Evolutionary conservation across 2,113 vertebrate genomes (phyloP).

Genomic region (Potamarius usumacintae): DNA sequence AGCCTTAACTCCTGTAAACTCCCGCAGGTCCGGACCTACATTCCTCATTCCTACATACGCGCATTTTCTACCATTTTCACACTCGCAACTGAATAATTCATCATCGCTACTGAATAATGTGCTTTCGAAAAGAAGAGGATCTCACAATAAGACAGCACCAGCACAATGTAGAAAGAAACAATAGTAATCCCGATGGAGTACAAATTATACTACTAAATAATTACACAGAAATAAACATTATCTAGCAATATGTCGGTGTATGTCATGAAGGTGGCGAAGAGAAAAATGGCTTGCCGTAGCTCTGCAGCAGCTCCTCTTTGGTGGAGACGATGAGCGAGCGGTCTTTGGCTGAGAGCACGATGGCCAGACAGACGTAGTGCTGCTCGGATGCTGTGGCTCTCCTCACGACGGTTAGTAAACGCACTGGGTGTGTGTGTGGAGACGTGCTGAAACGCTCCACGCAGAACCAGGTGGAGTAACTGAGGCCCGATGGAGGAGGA

Average conservation of each 20-base stretch:
- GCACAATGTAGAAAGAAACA: neutral
- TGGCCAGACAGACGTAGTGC: constrained; percentile 90
- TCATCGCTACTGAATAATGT: neutral
- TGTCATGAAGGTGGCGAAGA: neutral
- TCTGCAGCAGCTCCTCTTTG: constrained; percentile 94
- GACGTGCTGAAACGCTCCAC: constrained; percentile 87
- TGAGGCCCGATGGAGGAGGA: constrained; percentile 92
- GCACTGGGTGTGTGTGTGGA: constrained; percentile 85
- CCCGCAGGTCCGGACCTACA: constrained; percentile 8
- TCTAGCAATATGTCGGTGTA: neutral
- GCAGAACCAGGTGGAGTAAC: constrained; percentile 95
- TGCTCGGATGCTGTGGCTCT: constrained; percentile 93
- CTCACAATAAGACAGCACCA: neutral
- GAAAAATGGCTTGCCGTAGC: constrained; percentile 76
- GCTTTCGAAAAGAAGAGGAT: neutral
- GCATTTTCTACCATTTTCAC: neutral
- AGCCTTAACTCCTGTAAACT: neutral
- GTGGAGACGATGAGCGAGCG: constrained; percentile 92
- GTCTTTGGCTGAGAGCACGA: constrained; percentile 90
- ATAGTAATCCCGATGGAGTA: neutral
- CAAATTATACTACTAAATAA: neutral
- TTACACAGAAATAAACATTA: neutral
- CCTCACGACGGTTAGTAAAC: constrained; percentile 87
- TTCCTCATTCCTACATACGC: neutral
- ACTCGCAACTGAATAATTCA: neutral